Evolutionary conservation across 1,140 invertebrate species (phyloP), one percentile per base, ranked within the genome.

Genomic region (Pachypsylla venusta): DNA sequence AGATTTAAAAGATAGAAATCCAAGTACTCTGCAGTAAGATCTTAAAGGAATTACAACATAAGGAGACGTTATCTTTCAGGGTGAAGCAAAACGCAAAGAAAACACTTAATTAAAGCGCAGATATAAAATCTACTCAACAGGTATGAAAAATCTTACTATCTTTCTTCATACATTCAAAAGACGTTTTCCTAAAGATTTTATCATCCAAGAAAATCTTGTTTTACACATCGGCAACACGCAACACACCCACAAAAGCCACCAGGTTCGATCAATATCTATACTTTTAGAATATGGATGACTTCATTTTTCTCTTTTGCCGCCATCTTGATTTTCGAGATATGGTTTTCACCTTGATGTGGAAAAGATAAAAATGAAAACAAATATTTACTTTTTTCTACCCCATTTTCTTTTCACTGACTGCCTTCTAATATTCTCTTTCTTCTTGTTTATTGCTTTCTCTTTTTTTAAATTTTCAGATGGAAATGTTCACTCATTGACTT

Each of bases 301-400:
- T 48, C 42, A 48, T 5, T 22, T n/a, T 22, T 48, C n/a, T 48
- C n/a, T 48, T 48, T 19, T 22, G 42, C 42, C 42, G 42, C 42
- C 42, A 48, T 48, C 42, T 48, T 48, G 42, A 48, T 48, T 48
- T 48, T 48, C 42, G 42, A 48, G 42, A 48, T 48, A 48, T 48
- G 22, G n/a, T 48, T 48, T 48, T 48, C 42, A 48, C 42, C 42
- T 48, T 48, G 42, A 48, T 48, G 42, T 48, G 42, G 42, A 48
- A 48, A 48, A 48, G 42, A 48, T 48, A 48, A 48, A 48, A 48
- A 5, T 48, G 42, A 48, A 48, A 48, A 19, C 42, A 48, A 48
- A 48, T 48, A 48, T 48, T 48, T 48, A 19, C 42, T 48, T 48
- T 48, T 22, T 48, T 22, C 42, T 48, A n/a, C 4, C 42, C 3